Evolutionary conservation across 1,140 invertebrate species (phyloP), one percentile per base, ranked within the genome.

Genomic region (Zaprionus kolodkinae): DNA sequence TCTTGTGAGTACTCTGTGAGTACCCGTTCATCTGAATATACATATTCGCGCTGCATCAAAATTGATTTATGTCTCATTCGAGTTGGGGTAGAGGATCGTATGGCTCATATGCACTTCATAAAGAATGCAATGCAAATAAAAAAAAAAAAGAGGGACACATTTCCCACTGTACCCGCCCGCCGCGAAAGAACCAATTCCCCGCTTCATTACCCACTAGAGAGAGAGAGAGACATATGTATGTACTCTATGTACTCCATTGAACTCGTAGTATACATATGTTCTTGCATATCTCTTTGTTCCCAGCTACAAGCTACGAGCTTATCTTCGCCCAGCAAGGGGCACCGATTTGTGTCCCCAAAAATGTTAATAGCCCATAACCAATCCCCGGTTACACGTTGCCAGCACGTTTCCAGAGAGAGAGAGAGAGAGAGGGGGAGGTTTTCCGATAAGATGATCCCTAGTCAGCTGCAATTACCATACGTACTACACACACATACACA

Each of bases 291-390:
- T 50, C 17, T 25, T 1, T 12, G 15, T 74, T 74, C 59, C 59
- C 66, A 69, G 43, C 21, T 21, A 21, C 21, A 2, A 2, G 21
- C 21, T 21, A 21, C 64, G 40, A 61, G 17, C 54, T 66, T 66
- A 66, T 66, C 64, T 21, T 30, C 40, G 10, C n/a, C 55, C 15
- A 35, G 52, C 56, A 61, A 66, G 76, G 76, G 72, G 67, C 79
- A 63, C 62, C 79, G 83, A 86, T 87, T 88, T 88, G 79, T 88
- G 84, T 64, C 80, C 83, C 27, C 27, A 30, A 3, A 80, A 88
- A 87, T 88, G 80, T 80, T 88, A 87, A 87, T 84, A 78, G 63
- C 62, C 83, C 84, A 82, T 83, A 87, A 88, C 83, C 83, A 76
- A 87, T 88, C 83, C 84, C 71, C 77, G 80, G 50, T 55, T 68